Evolutionary conservation across 2,888 invertebrate genomes (phyloP), one percentile per base, ranked within the genome.

Genomic region (Nomada hirtipes): DNA sequence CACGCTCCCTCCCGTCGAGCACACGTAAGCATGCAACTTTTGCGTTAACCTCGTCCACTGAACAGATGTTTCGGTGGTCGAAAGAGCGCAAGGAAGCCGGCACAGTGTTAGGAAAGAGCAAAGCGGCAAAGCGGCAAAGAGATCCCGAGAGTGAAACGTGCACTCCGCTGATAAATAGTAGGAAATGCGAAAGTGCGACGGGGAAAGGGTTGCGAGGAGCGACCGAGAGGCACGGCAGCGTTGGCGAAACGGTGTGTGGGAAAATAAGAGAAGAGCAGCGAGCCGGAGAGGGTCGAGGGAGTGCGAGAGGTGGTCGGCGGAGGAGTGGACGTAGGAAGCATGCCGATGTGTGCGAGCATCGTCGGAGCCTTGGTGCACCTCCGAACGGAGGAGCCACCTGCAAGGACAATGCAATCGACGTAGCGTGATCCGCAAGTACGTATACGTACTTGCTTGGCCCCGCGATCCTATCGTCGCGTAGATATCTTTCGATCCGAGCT

Each of bases 341-440:
- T 29, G 53, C 7, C 65, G 52, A 73, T 50, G 69, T 68, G 75
- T 79, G 74, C 61, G 60, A 67, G 71, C 72, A 64, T 75, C 60
- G 63, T 61, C 60, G 15, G 26, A 85, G 84, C 82, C 79, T 87
- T 84, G 86, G 90, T 90, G 81, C 89, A 89, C 83, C 82, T 68
- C 70, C 85, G 78, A 64, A 20, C 59, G 86, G 82, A 74, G 89
- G 90, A 89, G 89, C 88, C 89, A 90, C 88, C 80, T 88, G 84
- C 80, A 84, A 77, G 84, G 79, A 77, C 63, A 52, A 80, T 80
- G 64, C 52, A 57, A 77, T 84, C 78, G 61, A 69, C 69, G 36
- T 64, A 61, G 26, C 81, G 75, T 68, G 82, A 82, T 78, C 81
- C 75, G 29, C 65, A n/a, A 44, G 70, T 65, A 79, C 50, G 47